Base-by-base conservation (phyloP, 2,113 vertebrate species). In the Chunga burmeisteri region DNA sequence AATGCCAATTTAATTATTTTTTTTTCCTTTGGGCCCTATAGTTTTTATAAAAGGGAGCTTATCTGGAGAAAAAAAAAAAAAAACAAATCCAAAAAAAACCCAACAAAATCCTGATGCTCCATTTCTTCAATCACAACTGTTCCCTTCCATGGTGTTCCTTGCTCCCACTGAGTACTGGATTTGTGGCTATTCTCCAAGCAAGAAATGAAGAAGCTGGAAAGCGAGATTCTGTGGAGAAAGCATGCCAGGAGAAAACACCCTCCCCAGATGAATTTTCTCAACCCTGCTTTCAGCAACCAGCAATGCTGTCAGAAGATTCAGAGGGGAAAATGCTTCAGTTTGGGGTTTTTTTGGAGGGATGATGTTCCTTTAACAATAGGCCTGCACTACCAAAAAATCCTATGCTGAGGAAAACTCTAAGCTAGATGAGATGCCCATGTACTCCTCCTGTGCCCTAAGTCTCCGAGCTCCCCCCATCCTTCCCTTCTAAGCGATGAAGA, bases 401-500 rank as follows among this genome's bases (percentile, higher is more conserved):
- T 47, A 1, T 1, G 18, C 26, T 23, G 49, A 95, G 47, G 47
- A 88, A 88, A 88, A 47, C 52, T 23, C 30, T 36, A 55, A 79
- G 11, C 11, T 40, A 10, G 5, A 17, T 16, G 55, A 90, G 55
- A 74, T 46, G 17, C 8, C 17, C 38, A 29, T 0, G 0, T 29
- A 22, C 6, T 71, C 15, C 52, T 84, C 21, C 36, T 32, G 27
- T 20, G 25, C 26, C 68, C 32, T 46, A 71, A 79, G 38, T 23
- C 15, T 36, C 42, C 0, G 1, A 67, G 19, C 26, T 83, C 26
- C 9, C 27, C 29, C 30, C 1, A 0, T 49, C 20, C 44, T 88
- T 32, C 36, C 16, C 44, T 68, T 66, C 59, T 50, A 40, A 63
- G 67, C 0, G 1, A 62, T 9, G n/a, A 75, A 55, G 72, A 56